phyloP scores from a whole-genome alignment of 1,140 invertebrate species.

The Cheumatopsyche charites region DNA sequence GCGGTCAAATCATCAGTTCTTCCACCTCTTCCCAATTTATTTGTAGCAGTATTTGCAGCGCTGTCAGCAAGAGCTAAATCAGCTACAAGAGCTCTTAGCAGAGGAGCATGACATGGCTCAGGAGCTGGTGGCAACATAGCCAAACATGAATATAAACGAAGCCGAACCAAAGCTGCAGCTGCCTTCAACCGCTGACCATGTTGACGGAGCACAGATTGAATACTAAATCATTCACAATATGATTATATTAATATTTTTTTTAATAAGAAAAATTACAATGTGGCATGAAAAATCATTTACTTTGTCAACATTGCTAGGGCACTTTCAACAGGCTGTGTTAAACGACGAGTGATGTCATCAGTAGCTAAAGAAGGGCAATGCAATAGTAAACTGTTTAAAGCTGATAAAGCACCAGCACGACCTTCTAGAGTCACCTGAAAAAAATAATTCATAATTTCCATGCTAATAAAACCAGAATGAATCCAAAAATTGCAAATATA shows the following conservation, averaged over 20 bases:
- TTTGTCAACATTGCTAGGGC: conserved; percentile 93
- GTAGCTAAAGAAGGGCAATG: conserved; percentile 90
- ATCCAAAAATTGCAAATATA: neutral
- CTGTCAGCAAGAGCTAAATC: conserved; percentile 97
- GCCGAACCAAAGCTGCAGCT: conserved; percentile 87
- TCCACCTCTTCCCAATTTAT: conserved; percentile 35
- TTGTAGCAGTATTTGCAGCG: conserved; percentile 89
- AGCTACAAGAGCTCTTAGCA: conserved; percentile 92
- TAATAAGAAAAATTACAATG: conserved; percentile 13
- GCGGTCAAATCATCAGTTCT: conserved; percentile 44
- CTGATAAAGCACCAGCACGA: conserved; percentile 92
- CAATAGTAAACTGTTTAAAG: conserved; percentile 91
- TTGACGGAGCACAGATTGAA: conserved; percentile 85
- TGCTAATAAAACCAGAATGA: neutral
- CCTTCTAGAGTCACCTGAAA: conserved; percentile 88
- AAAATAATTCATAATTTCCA: neutral
- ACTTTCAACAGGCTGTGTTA: conserved; percentile 89
- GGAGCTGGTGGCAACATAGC: conserved; percentile 83
- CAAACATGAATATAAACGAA: conserved; percentile 86
- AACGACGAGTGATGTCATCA: conserved; percentile 88
- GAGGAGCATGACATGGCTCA: conserved; percentile 81
- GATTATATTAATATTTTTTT: conserved; percentile 3
- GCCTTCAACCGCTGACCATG: conserved; percentile 95
- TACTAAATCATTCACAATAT: conserved; percentile 58
- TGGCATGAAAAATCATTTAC: conserved; percentile 63